Base-by-base conservation (phyloP, 2,888 invertebrate species). In the Tiliacea aurago region DNA sequence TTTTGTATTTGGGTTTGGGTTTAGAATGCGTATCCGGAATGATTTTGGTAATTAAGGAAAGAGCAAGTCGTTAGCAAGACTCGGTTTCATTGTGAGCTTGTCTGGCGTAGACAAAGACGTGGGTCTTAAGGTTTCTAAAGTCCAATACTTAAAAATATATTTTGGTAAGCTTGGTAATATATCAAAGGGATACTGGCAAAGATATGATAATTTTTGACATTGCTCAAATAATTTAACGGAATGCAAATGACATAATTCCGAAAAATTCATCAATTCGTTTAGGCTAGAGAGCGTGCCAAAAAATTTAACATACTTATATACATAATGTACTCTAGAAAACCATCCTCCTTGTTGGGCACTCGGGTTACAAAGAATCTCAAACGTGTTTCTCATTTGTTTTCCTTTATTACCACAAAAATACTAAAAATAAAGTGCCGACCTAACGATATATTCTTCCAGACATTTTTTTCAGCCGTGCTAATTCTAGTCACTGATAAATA, bases 401-500 rank as follows among this genome's bases (percentile, higher is more conserved):
- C 23, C 3, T 56, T 28, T 56, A 58, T 13, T 18, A 47, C 6
- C 47, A 43, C 7, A 43, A 59, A n/a, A 68, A 49, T 5, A n/a
- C 20, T 64, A 47, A 65, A 61, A 62, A 70, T 67, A 78, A 79
- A 80, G 43, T 43, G 55, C n/a, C 23, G 43, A 53, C 51, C n/a
- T 56, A 56, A 72, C 37, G 62, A 61, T 49, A 71, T 72, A 80
- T 84, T 78, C 37, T 67, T 63, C 45, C 58, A 58, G 61, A 45
- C 63, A 68, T 15, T 65, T 84, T 81, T 59, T 74, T 45, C 49
- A 73, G 67, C 53, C 61, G 51, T 37, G 56, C 70, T 70, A 68
- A 76, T 80, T 84, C 70, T 73, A 78, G 70, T 73, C 80, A 55
- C 70, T 85, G 86, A 82, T 76, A 82, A 85, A 85, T 85, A 76